Conservation (phyloP, 2,113 vertebrate genomes). For the Chlorodrepanis virens region DNA sequence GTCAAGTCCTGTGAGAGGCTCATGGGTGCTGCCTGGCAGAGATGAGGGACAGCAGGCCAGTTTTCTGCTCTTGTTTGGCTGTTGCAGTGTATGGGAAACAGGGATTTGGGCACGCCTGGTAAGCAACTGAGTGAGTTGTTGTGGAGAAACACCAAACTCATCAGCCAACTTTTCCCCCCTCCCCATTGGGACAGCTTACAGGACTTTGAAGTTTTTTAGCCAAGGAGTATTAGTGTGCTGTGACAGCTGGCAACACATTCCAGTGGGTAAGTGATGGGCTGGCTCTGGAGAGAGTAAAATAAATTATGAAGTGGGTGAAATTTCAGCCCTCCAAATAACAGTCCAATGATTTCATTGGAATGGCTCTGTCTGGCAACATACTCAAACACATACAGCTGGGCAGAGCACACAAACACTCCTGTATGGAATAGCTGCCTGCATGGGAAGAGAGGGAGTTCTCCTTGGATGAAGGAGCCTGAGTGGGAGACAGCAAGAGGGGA, state of each 20-base stretch:
- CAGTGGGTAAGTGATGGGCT: constrained; percentile 41
- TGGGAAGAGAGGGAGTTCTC: not conserved
- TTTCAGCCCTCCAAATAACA: constrained; percentile 55
- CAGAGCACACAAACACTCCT: not conserved
- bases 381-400: constrained; percentile 39
- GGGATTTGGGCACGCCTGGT: not conserved
- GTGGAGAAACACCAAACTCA: constrained; percentile 1
- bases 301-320: constrained; percentile 54
- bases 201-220: constrained; percentile 29
- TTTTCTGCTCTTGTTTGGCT: not conserved
- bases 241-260: constrained; percentile 53
- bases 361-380: constrained; percentile 27
- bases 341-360: constrained; percentile 60
- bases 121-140: not conserved
- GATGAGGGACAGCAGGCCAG: not conserved
- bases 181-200: not conserved
- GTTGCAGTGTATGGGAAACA: not conserved
- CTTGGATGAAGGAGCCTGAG: not conserved
- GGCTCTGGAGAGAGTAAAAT: constrained; percentile 35
- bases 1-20: not conserved
- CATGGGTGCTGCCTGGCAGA: not conserved
- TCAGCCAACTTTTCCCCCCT: not conserved
- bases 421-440: not conserved
- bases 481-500: rapidly evolving
- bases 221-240: not conserved